Base-by-base conservation (phyloP, 2,888 invertebrate genomes). In the Stenurella melanura region DNA sequence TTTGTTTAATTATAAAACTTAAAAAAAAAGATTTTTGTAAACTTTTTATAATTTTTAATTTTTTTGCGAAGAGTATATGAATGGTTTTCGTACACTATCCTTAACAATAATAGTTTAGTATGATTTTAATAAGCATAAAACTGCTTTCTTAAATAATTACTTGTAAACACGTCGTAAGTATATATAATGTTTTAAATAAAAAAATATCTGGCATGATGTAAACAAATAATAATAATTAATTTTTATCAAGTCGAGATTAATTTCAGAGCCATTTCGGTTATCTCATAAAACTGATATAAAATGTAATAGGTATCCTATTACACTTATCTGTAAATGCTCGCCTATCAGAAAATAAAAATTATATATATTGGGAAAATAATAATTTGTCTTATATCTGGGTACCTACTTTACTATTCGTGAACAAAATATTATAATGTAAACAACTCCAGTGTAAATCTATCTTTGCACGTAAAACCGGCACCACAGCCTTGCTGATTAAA, bases 401-500 rank as follows among this genome's bases (percentile, higher is more conserved):
- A 54, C 0, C 11, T 54, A 54, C 54, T 54, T n/a, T 17, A 17
- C 54, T 18, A 58, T 19, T 21, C 21, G 21, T 15, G 21, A 18
- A 5, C 21, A 58, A 58, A 58, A 12, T 58, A 21, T 60, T 21
- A 57, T n/a, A 75, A 75, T 70, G 75, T 75, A 75, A 75, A 75
- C 75, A 75, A 70, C 70, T 21, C 56, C 12, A 42, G 58, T 84
- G 84, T 85, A 77, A 84, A 80, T 57, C 83, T 60, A 82, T 67
- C 78, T 83, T 83, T 81, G 73, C 69, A 75, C 58, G 68, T 68
- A 69, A 76, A 83, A 78, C 70, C 80, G 87, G 86, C 87, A 87
- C 82, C 87, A 73, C 68, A 76, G 86, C 81, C 71, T 79, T 79
- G 77, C 83, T 84, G 85, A 86, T 85, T 85, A 84, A 83, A 83